These are phyloP conservation scores for Synodontis membranacea DNA, from an alignment of 2,113 vertebrate species.

Conservation along the genomic window DNA sequence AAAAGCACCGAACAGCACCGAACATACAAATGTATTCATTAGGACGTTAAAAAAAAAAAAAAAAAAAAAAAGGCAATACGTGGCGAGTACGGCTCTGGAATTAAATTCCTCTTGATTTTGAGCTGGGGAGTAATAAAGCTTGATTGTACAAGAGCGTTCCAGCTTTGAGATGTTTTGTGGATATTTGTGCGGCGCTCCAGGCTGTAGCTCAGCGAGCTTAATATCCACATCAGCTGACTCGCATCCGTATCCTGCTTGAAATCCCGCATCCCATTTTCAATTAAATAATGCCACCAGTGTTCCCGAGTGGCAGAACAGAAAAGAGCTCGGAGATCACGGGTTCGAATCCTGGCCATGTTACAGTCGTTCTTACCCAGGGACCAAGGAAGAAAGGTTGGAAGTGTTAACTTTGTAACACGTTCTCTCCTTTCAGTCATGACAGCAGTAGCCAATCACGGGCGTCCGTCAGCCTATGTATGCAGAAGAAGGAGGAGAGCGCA, in stretches of 20 bases:
- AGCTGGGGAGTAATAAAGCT: conserved; percentile 19
- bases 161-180: background rate
- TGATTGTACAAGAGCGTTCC: background rate
- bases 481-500: background rate
- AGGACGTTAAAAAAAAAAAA: background rate
- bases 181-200: background rate
- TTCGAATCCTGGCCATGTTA: background rate
- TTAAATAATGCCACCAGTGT: background rate
- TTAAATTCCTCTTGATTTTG: conserved; percentile 13
- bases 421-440: background rate
- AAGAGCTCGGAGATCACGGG: background rate
- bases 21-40: conserved; percentile 37
- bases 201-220: background rate
- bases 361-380: background rate
- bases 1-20: background rate
- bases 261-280: background rate
- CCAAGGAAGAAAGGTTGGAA: background rate
- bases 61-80: background rate
- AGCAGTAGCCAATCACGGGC: background rate
- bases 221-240: background rate
- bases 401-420: background rate
- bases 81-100: background rate
- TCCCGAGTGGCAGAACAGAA: background rate
- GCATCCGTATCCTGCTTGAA: background rate
- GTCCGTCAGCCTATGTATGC: background rate